These are phyloP conservation scores for Otus scops DNA, from an alignment of 2,797 vertebrate genomes.

Conservation along the genomic window DNA sequence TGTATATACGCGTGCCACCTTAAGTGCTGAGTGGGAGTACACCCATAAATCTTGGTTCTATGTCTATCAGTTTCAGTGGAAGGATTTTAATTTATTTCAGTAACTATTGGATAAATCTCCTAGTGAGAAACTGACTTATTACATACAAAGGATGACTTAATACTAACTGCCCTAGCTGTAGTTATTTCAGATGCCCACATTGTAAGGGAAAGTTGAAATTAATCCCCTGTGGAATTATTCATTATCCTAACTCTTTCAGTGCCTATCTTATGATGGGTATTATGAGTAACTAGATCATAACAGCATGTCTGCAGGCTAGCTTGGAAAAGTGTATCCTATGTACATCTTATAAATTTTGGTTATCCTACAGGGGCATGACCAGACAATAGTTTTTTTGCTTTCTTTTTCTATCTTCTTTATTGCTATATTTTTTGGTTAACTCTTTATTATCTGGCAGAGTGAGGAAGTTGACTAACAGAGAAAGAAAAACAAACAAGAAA, in stretches of 20 bases:
- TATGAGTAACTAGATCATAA: background rate
- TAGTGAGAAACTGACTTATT: background rate
- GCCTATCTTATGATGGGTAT: background rate
- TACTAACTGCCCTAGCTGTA: background rate
- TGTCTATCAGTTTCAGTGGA: background rate
- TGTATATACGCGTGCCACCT: fast-evolving
- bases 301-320: background rate
- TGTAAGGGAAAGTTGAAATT: background rate
- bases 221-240: background rate
- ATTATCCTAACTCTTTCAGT: background rate
- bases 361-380: background rate
- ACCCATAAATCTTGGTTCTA: background rate
- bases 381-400: background rate
- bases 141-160: background rate
- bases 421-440: background rate
- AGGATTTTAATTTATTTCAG: background rate
- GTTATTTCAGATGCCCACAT: background rate
- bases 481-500: background rate
- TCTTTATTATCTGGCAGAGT: background rate
- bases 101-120: background rate
- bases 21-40: background rate
- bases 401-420: background rate
- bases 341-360: background rate
- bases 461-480: background rate
- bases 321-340: background rate